Evolutionary conservation across 2,113 vertebrate genomes (phyloP).

Genomic region (Actenoides lindsayi): DNA sequence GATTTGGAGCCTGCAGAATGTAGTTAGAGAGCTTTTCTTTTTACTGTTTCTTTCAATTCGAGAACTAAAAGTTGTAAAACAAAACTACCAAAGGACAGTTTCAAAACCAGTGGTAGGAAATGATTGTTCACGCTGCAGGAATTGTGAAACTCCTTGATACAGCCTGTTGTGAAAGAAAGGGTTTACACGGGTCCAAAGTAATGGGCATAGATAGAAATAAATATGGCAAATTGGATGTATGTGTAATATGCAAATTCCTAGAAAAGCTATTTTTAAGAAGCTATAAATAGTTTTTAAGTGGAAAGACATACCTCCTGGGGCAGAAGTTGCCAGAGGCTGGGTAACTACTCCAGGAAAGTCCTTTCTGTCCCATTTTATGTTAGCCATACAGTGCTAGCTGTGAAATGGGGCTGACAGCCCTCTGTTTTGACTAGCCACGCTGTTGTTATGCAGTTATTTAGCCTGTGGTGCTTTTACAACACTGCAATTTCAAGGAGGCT

Average conservation of each 20-base stretch:
- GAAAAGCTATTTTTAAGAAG: neutral
- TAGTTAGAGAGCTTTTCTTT: neutral
- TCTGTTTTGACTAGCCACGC: neutral
- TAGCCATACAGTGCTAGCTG: too few relatives aligned
- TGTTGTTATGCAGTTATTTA: accelerated
- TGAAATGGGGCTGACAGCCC: neutral
- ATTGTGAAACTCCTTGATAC: neutral
- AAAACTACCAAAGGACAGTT: neutral
- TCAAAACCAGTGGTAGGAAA: neutral
- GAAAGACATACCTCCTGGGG: neutral
- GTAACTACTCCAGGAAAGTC: neutral
- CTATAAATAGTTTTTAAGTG: neutral
- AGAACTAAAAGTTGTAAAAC: neutral
- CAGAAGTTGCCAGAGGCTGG: neutral
- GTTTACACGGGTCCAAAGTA: neutral
- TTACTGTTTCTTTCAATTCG: neutral
- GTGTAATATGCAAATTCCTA: neutral
- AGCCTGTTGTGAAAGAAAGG: neutral
- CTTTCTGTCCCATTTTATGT: neutral
- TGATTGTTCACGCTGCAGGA: neutral
- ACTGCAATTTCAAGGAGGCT: neutral
- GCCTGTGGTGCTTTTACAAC: neutral
- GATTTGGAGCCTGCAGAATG: neutral
- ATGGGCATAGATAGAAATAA: neutral
- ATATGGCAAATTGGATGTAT: neutral